A percentile compares a stretch with the other conserved stretches of the same genome.
These are phyloP conservation scores for Sycophila sp. DNA, from an alignment of 1,140 invertebrate genomes.

Conservation along the genomic window DNA sequence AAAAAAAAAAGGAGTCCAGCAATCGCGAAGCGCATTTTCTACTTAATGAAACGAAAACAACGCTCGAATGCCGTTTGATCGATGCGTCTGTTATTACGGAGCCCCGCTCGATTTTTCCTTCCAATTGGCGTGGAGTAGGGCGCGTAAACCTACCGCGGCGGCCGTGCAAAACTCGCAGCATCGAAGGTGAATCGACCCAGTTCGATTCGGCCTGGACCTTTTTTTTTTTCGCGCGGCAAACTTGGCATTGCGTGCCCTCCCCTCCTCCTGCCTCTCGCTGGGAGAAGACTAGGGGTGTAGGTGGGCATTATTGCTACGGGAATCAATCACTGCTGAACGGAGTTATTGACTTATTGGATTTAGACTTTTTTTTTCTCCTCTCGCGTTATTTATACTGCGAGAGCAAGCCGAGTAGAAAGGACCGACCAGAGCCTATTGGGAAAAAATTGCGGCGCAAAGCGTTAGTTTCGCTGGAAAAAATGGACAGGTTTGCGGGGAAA, in stretches of 20 bases:
- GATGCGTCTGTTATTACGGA: conserved; percentile 1
- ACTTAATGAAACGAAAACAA: conserved; percentile 52
- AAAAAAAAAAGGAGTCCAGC: conserved; percentile 17
- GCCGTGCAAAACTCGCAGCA: neutral
- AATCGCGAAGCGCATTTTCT: conserved; percentile 34
- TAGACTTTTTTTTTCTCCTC: conserved; percentile 26
- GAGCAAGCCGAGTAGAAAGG: neutral
- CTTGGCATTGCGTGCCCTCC: neutral
- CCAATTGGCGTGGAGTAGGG: too few relatives aligned
- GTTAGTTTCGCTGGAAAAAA: neutral
- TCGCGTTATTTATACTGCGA: conserved; percentile 25
- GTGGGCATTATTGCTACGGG: conserved; percentile 27
- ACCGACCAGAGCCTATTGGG: neutral
- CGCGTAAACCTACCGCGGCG: too few relatives aligned
- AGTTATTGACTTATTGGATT: conserved; percentile 38
- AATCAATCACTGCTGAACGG: conserved; percentile 31
- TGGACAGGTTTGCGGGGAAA: neutral
- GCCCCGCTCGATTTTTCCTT: too few relatives aligned
- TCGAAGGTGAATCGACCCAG: conserved; percentile 2
- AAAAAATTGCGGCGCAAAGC: conserved; percentile 10
- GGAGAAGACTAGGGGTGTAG: neutral
- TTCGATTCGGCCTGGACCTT: conserved; percentile 9
- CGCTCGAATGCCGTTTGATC: conserved; percentile 29
- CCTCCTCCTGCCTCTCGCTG: neutral
- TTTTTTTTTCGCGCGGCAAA: conserved; percentile 12